Conservation (phyloP, 2,113 vertebrate genomes). For the Monopterus albus region DNA sequence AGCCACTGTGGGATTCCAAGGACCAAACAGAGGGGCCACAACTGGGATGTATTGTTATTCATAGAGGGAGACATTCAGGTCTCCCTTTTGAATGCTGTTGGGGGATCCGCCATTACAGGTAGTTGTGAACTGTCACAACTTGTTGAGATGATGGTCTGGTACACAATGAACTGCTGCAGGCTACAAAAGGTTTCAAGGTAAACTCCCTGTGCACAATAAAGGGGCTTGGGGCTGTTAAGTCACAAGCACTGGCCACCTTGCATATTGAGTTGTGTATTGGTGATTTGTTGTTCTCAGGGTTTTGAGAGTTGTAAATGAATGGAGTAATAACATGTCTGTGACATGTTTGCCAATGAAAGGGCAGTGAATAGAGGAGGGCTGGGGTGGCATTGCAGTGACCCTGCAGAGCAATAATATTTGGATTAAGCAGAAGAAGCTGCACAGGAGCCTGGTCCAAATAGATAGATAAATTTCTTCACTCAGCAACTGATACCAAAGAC, state of each 20-base stretch:
- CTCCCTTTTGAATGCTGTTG: slow-evolving; percentile 69
- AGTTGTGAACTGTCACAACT: slow-evolving; percentile 84
- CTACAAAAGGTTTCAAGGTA: slow-evolving; percentile 83
- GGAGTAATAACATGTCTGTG: slow-evolving; percentile 69
- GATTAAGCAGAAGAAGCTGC: slow-evolving; percentile 28
- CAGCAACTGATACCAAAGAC: too few relatives aligned
- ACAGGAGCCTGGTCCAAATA: not conserved
- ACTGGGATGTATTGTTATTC: slow-evolving; percentile 84
- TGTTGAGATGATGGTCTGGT: slow-evolving; percentile 77
- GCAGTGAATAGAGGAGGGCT: slow-evolving; percentile 42
- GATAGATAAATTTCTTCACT: too few relatives aligned
- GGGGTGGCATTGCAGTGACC: slow-evolving; percentile 51
- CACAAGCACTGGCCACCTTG: slow-evolving; percentile 71
- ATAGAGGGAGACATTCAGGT: slow-evolving; percentile 74
- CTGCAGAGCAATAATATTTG: slow-evolving; percentile 33
- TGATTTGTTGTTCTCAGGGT: slow-evolving; percentile 67
- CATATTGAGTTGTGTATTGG: slow-evolving; percentile 82
- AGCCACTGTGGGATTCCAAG: slow-evolving; percentile 47
- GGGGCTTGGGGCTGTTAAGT: slow-evolving; percentile 49
- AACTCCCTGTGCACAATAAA: slow-evolving; percentile 75
- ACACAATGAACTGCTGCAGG: slow-evolving; percentile 77
- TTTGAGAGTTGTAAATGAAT: slow-evolving; percentile 72
- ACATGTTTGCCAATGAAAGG: slow-evolving; percentile 68
- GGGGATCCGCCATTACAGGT: slow-evolving; percentile 81
- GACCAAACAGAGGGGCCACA: slow-evolving; percentile 65